A percentile compares a stretch with the other conserved stretches of the same genome.
These are phyloP conservation scores for Lynx canadensis DNA, from an alignment of 2,113 vertebrate genomes.

Conservation along the genomic window DNA sequence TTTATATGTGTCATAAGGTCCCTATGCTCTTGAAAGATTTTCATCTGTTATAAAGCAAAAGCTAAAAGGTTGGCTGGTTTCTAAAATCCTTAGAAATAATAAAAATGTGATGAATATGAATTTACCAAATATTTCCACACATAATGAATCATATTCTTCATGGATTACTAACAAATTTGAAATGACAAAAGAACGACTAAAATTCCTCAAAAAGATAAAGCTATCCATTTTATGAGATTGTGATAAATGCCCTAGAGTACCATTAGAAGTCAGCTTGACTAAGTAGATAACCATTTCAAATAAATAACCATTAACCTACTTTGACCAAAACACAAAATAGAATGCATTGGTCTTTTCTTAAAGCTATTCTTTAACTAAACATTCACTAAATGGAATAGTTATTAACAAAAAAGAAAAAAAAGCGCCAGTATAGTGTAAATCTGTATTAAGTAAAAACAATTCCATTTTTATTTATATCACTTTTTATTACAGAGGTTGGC, in stretches of 20 bases:
- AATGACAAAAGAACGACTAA: conserved; percentile 64
- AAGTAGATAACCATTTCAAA: conserved; percentile 81
- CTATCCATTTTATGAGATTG: conserved; percentile 59
- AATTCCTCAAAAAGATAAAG: conserved; percentile 78
- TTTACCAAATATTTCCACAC: conserved; percentile 62
- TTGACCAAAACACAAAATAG: conserved; percentile 69
- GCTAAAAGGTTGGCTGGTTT: conserved; percentile 59
- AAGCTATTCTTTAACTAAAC: conserved; percentile 53
- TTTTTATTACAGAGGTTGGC: conserved; percentile 39
- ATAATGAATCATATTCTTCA: conserved; percentile 71
- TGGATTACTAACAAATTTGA: conserved; percentile 60
- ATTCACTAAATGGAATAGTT: background rate
- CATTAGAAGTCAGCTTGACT: conserved; percentile 78
- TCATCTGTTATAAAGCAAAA: conserved; percentile 67
- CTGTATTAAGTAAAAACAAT: conserved; percentile 39
- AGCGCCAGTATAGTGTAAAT: background rate
- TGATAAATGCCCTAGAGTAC: conserved; percentile 77
- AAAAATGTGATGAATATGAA: conserved; percentile 63
- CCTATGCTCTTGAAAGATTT: conserved; percentile 59
- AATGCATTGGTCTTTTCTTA: conserved; percentile 38
- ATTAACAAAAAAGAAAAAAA: conserved; percentile 51
- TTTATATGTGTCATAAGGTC: conserved; percentile 51
- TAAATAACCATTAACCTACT: conserved; percentile 81
- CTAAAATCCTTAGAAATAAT: conserved; percentile 72
- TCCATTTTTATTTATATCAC: conserved; percentile 1